Conservation (phyloP, 2,797 vertebrate genomes). For the Xerus rutilus region DNA sequence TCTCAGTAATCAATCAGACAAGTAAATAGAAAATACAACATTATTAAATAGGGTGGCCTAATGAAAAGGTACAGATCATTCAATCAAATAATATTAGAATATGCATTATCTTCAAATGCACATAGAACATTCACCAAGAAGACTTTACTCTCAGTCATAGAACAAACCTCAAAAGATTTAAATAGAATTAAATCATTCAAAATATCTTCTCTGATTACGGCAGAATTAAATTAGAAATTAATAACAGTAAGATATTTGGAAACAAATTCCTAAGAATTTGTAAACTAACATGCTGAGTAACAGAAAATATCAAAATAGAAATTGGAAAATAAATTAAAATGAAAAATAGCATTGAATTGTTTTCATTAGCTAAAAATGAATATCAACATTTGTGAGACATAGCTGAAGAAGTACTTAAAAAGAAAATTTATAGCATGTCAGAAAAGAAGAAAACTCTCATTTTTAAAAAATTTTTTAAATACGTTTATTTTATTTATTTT, state of each 20-base stretch:
- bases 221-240: background rate
- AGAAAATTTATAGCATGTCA: background rate
- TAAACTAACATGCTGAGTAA: background rate
- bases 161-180: background rate
- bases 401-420: background rate
- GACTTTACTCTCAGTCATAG: background rate
- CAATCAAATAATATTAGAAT: background rate
- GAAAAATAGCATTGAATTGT: background rate
- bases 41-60: background rate
- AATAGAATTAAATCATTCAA: background rate
- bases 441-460: background rate
- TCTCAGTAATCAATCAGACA: background rate
- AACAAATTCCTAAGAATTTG: background rate
- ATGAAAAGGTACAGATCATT: background rate
- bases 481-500: too few relatives aligned
- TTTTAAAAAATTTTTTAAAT: background rate
- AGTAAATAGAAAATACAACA: background rate
- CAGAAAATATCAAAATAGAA: background rate
- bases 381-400: background rate
- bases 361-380: background rate
- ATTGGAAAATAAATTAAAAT: background rate
- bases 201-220: background rate
- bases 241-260: background rate
- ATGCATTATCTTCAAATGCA: background rate
- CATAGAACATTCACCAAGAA: background rate